These are phyloP conservation scores for Caenorhabditis wallacei DNA, from an alignment of 2,888 invertebrate species.

Conservation along the genomic window DNA sequence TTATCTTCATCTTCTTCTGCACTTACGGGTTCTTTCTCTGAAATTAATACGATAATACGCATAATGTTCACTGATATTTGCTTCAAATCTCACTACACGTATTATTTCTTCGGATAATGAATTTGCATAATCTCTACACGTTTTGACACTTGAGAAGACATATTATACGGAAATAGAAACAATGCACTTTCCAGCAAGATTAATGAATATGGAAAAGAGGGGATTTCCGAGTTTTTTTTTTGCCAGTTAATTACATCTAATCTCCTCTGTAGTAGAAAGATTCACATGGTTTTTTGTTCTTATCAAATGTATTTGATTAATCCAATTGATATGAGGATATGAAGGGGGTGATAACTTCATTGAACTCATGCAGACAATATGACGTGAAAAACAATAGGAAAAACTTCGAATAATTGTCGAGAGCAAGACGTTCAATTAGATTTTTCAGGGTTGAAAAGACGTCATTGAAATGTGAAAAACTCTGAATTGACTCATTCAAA, in stretches of 20 bases:
- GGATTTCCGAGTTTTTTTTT: slow-evolving; percentile 32
- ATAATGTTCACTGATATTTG: slow-evolving; percentile 24
- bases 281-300: slow-evolving; percentile 15
- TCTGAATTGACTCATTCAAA: slow-evolving; percentile 36
- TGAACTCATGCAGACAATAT: slow-evolving; percentile 28
- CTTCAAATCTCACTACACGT: slow-evolving; percentile 8
- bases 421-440: slow-evolving; percentile 38
- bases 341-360: slow-evolving; percentile 10
- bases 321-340: background rate
- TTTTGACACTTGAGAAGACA: slow-evolving; percentile 14
- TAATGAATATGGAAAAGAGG: slow-evolving; percentile 17
- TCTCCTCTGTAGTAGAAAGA: background rate
- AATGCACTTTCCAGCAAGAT: slow-evolving; percentile 54
- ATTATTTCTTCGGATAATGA: slow-evolving; percentile 36
- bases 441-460: slow-evolving; percentile 36
- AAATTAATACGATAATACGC: slow-evolving; percentile 15
- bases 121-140: slow-evolving; percentile 51
- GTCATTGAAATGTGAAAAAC: slow-evolving; percentile 29
- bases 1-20: background rate
- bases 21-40: slow-evolving; percentile 1
- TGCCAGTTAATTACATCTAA: slow-evolving; percentile 13
- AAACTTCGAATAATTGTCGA: background rate
- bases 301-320: background rate
- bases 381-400: slow-evolving; percentile 26
- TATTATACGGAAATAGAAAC: slow-evolving; percentile 41